phyloP scores from a whole-genome alignment of 2,797 vertebrate species.

The Mormyrops attenuatus region DNA sequence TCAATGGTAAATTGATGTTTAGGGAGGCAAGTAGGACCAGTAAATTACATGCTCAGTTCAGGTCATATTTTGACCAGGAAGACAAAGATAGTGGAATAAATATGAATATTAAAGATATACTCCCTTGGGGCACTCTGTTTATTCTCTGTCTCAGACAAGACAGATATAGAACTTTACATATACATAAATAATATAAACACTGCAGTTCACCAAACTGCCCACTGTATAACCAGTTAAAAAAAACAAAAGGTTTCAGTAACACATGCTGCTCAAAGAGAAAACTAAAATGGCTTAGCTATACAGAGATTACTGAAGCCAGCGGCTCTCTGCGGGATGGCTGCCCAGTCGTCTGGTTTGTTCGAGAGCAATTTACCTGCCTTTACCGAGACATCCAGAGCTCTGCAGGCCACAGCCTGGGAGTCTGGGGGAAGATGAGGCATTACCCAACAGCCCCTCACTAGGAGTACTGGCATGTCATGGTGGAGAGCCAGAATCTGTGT shows the following conservation, averaged over 20 bases:
- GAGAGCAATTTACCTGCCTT: background rate
- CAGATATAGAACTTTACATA: background rate
- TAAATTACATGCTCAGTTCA: background rate
- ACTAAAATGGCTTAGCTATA: background rate
- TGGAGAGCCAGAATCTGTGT: background rate
- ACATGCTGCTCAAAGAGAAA: background rate
- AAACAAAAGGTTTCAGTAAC: background rate
- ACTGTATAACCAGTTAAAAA: background rate
- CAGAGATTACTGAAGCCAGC: background rate
- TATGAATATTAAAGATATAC: background rate
- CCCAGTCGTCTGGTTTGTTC: background rate
- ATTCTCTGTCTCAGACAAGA: background rate
- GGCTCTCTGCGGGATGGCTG: background rate
- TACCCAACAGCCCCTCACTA: background rate
- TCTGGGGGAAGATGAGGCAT: background rate
- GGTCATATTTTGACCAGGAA: background rate
- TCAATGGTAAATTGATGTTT: background rate
- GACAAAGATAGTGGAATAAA: background rate
- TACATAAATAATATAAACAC: background rate
- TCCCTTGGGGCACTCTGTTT: background rate
- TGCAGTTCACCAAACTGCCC: background rate
- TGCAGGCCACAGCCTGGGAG: background rate
- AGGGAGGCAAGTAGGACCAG: background rate
- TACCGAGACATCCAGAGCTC: background rate
- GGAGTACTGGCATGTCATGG: background rate